These are phyloP conservation scores for Neolamprologus sp. DNA, from an alignment of 2,113 vertebrate genomes.

Conservation along the genomic window DNA sequence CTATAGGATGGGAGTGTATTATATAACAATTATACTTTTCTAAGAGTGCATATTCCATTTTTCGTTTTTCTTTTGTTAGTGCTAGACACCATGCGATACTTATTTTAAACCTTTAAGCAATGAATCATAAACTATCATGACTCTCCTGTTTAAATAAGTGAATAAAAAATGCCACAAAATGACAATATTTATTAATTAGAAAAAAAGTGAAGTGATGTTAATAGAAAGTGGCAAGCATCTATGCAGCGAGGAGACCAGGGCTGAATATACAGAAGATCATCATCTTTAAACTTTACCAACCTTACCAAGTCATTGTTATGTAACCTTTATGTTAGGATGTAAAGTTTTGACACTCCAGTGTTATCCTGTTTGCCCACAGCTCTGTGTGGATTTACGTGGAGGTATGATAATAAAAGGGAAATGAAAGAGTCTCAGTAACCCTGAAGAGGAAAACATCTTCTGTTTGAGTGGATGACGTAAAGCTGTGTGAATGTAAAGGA, in stretches of 20 bases:
- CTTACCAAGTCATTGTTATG: not conserved
- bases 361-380: not conserved
- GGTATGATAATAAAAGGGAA: not conserved
- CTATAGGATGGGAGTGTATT: not conserved
- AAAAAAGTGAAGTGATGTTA: not conserved
- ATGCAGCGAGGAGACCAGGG: not conserved
- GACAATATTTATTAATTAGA: not conserved
- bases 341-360: not conserved
- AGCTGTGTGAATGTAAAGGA: not conserved
- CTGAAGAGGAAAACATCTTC: not conserved
- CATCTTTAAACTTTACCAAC: not conserved
- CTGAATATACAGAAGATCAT: not conserved
- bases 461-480: not conserved
- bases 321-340: rapidly evolving
- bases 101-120: not conserved
- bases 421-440: not conserved
- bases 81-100: not conserved
- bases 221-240: not conserved
- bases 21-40: not conserved
- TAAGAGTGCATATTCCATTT: not conserved
- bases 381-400: not conserved
- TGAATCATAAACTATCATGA: not conserved
- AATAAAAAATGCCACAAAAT: not conserved
- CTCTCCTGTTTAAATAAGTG: not conserved
- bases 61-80: not conserved